phyloP scores from a whole-genome alignment of 2,113 vertebrate genomes.

The Cochlearius cochlearius region DNA sequence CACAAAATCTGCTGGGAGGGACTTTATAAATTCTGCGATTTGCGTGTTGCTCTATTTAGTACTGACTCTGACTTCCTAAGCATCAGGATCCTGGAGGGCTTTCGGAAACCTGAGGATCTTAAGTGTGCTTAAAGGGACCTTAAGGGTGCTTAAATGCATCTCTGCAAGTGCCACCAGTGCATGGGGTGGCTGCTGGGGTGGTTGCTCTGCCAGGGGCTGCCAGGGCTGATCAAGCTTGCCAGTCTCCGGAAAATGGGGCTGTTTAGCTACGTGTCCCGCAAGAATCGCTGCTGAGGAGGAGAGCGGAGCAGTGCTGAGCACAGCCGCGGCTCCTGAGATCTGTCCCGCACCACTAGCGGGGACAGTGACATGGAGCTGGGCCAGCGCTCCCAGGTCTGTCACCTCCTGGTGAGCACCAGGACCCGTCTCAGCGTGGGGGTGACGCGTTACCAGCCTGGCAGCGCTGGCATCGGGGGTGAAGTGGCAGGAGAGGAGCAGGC shows the following conservation, averaged over 20 bases:
- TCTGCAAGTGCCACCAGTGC: background rate
- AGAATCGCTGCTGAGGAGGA: background rate
- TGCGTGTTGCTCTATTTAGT: background rate
- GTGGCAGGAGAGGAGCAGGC: background rate
- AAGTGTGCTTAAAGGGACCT: background rate
- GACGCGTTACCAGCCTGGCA: background rate
- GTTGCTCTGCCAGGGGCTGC: background rate
- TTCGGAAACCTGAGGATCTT: background rate
- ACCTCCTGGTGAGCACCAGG: background rate
- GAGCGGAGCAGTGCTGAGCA: background rate
- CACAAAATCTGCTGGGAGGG: background rate
- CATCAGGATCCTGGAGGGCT: background rate
- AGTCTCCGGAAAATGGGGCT: background rate
- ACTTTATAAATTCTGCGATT: background rate
- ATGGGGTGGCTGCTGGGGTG: background rate
- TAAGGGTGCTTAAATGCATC: background rate
- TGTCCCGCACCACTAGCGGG: background rate
- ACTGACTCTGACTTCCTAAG: background rate
- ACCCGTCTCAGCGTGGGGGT: fast-evolving
- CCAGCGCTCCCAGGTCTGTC: background rate
- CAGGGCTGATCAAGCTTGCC: background rate
- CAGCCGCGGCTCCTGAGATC: background rate
- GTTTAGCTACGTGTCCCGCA: fast-evolving
- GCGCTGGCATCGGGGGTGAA: fast-evolving
- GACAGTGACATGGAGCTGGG: background rate